Evolutionary conservation across 1,140 invertebrate species (phyloP), one percentile per base, ranked within the genome.

Genomic region (Dreissena polymorpha): DNA sequence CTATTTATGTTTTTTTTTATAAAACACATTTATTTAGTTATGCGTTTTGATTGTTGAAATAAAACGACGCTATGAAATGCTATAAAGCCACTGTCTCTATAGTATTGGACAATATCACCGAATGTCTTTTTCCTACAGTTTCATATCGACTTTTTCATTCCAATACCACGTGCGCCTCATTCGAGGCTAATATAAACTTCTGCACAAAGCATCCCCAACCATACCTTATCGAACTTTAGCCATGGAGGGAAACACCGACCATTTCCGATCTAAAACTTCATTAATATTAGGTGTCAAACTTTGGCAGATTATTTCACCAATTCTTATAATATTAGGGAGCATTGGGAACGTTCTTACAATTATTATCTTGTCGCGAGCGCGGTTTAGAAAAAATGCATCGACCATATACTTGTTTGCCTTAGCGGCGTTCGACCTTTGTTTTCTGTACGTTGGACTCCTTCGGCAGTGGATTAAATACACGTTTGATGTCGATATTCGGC

Each of bases 371-470:
- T 82, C 71, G 7, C n/a, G 74, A 25, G 16, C 29, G 83, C 25
- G 75, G 55, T 60, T 67, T 18, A 77, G 79, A 73, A 53, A 55
- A 50, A 72, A 57, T 57, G 29, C 77, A 14, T 86, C 75, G 14
- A 86, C 82, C 51, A 65, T 78, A 25, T 89, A 86, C 74, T 73
- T 89, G 8, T 72, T 84, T 10, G 84, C 73, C 3, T 82, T 89
- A 25, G 76, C 88, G 10, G 71, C 86, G 0, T 51, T 71, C 0
- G 88, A 90, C 74, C 71, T 87, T 3, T 14, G 69, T 8, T 85
- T 88, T 6, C 63, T 90, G 1, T 85, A 85, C 65, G 83, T 88
- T n/a, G 89, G 88, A 0, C 85, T 90, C 5, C 78, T 88, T 12
- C 60, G 89, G 13, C 88, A 86, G n/a, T 85, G 84, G 84, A 29